Conservation (phyloP, 1,140 invertebrate species). For the Leptinotarsa undecemlineata region DNA sequence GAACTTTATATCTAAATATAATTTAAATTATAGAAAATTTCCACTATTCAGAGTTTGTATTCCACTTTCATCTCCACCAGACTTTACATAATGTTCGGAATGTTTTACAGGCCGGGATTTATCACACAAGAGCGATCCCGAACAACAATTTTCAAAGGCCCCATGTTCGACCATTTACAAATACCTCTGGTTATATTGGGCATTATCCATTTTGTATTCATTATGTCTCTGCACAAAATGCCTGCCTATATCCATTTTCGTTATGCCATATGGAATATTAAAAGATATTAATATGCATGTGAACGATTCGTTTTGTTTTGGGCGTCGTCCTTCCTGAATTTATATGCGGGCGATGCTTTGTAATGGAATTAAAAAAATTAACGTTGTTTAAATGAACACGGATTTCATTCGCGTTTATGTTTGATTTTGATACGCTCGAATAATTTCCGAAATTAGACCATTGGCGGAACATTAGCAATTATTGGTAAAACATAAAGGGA, state of each 20-base stretch:
- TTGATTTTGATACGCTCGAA: neutral
- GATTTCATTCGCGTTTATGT: neutral
- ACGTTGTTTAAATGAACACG: conserved; percentile 1
- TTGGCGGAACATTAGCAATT: neutral
- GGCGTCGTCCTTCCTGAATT: neutral
- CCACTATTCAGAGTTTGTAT: neutral
- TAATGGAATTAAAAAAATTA: conserved; percentile 5
- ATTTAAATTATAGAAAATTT: too few relatives aligned
- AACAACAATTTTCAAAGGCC: conserved; percentile 20
- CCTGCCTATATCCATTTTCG: conserved; percentile 18
- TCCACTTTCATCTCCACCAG: conserved; percentile 3
- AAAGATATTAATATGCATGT: conserved; percentile 3
- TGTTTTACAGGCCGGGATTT: conserved; percentile 12
- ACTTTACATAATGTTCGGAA: conserved; percentile 15
- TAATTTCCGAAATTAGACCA: neutral
- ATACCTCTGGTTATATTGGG: conserved; percentile 24
- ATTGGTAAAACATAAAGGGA: too few relatives aligned
- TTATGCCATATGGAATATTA: conserved; percentile 7
- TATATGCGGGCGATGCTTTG: conserved; percentile 4
- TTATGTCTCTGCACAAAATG: conserved; percentile 21
- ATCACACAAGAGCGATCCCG: conserved; percentile 22
- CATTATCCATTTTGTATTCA: conserved; percentile 21
- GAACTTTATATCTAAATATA: too few relatives aligned
- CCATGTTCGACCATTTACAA: conserved; percentile 20
- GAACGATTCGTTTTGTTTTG: neutral